A percentile compares a stretch with the other conserved stretches of the same genome.
Conservation (phyloP, 2,113 vertebrate genomes). For the Proteles cristata region DNA sequence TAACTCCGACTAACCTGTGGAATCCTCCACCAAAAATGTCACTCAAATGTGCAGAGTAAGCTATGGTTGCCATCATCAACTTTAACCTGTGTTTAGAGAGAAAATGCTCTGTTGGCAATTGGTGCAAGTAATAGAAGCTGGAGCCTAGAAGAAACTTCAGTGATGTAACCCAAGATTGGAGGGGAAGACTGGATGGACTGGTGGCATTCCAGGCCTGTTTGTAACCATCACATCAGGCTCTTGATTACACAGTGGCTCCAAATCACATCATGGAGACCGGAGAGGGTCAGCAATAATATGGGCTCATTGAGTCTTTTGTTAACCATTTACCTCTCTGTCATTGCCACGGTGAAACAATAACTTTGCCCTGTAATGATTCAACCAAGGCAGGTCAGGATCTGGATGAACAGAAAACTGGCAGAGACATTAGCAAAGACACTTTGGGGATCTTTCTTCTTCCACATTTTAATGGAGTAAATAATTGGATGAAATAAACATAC, state of each 20-base stretch:
- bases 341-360: constrained; percentile 83
- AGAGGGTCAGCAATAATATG: constrained; percentile 79
- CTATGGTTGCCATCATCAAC: background rate
- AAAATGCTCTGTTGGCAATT: background rate
- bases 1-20: constrained; percentile 69
- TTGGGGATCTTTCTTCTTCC: constrained; percentile 32
- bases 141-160: constrained; percentile 34
- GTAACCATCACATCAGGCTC: constrained; percentile 77
- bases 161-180: constrained; percentile 64
- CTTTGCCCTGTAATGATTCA: constrained; percentile 81
- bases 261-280: constrained; percentile 77
- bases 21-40: background rate
- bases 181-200: constrained; percentile 54
- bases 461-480: background rate
- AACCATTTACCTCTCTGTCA: constrained; percentile 84
- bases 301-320: constrained; percentile 79
- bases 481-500: background rate
- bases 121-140: background rate
- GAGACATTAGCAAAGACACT: constrained; percentile 25
- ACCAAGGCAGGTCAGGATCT: constrained; percentile 50
- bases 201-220: constrained; percentile 75
- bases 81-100: constrained; percentile 24
- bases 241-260: constrained; percentile 80
- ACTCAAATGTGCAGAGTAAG: background rate
- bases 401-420: constrained; percentile 62